Base-by-base conservation (phyloP, 2,797 vertebrate species). In the Urophycis tenuis region DNA sequence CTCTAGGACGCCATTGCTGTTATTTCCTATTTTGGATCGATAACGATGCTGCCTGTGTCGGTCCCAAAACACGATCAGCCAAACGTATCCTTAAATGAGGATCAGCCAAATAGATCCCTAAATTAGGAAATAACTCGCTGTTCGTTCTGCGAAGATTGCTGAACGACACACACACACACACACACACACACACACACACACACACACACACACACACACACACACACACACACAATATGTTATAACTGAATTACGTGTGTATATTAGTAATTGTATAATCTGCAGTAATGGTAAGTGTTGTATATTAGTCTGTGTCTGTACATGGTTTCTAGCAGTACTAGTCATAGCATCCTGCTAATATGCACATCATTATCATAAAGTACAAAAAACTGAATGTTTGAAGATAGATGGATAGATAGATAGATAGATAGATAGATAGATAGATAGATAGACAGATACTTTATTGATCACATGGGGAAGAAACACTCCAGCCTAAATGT, bases 1-100 rank as follows among this genome's bases (percentile, higher is more conserved):
- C 71, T 19, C 31, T 71, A 32, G 70, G 15, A 71, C 30, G 70
- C 30, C 33, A 71, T 71, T 71, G 30, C 70, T 71, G 70, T 71
- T 19, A 19, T 71, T 34, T 71, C 22, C 45, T 49, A 6, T 49
- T 49, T 49, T 49, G 45, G 4, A 22, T 49, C 7, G 45, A 3
- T 49, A 49, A 49, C 45, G 45, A 49, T 49, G 45, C 14, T 4
- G 41, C 5, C 36, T 4, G 45, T 19, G 45, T 49, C 45, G 45
- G 45, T 22, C 45, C 17, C 22, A 49, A 22, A 17, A 49, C 53
- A n/a, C 9, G 7, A 53, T 53, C 22, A 17, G 22, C 4, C 6
- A n/a, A 60, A 25, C 25, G 22, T 25, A n/a, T 60, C 22, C 8
- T n/a, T n/a, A n/a, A n/a, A n/a, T n/a, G n/a, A n/a, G n/a, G 49